Evolutionary conservation across 1,140 invertebrate genomes (phyloP), one percentile per base, ranked within the genome.

Genomic region (Magallana ariakensis): DNA sequence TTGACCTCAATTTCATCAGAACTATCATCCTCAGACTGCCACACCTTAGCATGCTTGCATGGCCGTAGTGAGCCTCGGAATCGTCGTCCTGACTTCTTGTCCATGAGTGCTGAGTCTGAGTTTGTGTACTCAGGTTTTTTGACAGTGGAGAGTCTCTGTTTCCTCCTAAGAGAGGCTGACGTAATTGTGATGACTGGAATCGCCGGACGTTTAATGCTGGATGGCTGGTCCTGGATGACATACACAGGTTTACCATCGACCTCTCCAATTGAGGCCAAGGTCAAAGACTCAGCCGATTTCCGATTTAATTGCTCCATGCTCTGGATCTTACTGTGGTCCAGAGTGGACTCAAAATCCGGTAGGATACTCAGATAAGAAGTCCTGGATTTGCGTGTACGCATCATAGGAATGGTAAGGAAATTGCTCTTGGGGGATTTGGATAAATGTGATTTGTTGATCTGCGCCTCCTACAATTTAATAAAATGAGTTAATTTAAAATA

Each of bases 261-360:
- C n/a, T 60, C 4, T 0, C n/a, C 58, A 13, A 60, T n/a, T 16
- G 15, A 60, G 58, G 58, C 58, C n/a, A 60, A 46, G 58, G 58
- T 13, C 8, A 11, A 13, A 19, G 11, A 75, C 22, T 75, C 9
- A 3, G 19, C 19, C 22, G 8, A 75, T 60, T 60, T 60, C 11
- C 5, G 10, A 60, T 60, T 60, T n/a, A 60, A 26, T 9, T 26
- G 19, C 19, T 19, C 9, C 8, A 13, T 33, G 19, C 22, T 19
- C 66, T 75, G 66, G 22, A 75, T 75, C 9, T 22, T 75, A 7
- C 66, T 26, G 22, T 75, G 19, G 22, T 75, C 22, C 22, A 75
- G 10, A 22, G 66, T 75, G 66, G 66, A 75, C 66, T 75, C 66
- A 13, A 75, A 75, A 10, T 75, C 66, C 33, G 66, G 66, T 11